Evolutionary conservation across 2,113 vertebrate genomes (phyloP).

Genomic region (Orycteropus afer): DNA sequence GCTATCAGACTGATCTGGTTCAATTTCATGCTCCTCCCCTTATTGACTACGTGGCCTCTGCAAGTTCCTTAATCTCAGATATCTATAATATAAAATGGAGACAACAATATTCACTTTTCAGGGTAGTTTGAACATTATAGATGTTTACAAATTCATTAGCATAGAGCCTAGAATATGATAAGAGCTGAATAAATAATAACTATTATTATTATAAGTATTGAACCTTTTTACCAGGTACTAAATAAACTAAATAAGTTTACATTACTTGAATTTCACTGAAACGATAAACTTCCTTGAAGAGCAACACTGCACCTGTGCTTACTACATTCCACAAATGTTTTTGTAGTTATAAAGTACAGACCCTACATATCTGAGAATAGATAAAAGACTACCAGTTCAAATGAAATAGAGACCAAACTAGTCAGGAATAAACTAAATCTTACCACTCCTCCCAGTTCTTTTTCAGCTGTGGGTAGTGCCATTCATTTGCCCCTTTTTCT

Average conservation of each 20-base stretch:
- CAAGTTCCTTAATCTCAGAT: neutral
- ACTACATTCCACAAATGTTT: neutral
- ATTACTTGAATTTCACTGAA: slow-evolving; percentile 47
- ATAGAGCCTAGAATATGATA: neutral
- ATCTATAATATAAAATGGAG: neutral
- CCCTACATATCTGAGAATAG: neutral
- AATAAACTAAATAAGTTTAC: neutral
- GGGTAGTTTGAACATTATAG: neutral
- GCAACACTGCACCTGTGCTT: neutral
- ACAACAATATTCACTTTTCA: neutral
- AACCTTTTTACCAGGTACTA: neutral
- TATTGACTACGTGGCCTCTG: neutral
- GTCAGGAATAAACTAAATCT: neutral
- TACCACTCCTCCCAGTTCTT: neutral
- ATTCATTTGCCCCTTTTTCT: neutral
- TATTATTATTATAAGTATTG: neutral
- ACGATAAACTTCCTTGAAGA: slow-evolving; percentile 21
- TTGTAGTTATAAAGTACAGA: neutral
- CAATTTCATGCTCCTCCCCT: neutral
- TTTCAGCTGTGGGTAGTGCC: neutral
- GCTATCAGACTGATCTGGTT: neutral
- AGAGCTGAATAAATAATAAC: slow-evolving; percentile 3
- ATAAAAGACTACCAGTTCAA: neutral
- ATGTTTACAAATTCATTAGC: neutral
- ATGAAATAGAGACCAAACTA: neutral